These are phyloP conservation scores for Ciconia stormi DNA, from an alignment of 2,113 vertebrate species.

Conservation along the genomic window DNA sequence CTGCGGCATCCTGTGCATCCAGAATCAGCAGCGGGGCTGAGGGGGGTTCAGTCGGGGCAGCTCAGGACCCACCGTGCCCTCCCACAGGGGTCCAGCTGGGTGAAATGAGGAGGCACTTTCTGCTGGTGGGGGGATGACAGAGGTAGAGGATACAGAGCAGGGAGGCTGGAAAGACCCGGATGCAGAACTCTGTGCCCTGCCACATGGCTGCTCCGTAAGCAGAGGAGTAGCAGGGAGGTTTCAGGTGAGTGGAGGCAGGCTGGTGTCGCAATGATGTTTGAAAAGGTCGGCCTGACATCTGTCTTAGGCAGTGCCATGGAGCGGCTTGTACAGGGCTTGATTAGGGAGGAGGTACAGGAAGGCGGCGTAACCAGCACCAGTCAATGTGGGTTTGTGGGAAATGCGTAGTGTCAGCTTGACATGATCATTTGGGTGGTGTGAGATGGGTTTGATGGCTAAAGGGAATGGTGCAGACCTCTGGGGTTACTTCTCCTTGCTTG, in stretches of 20 bases:
- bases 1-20: not conserved
- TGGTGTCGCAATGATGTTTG: not conserved
- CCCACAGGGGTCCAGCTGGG: accelerated
- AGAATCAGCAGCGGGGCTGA: accelerated
- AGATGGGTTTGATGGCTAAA: not conserved
- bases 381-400: accelerated
- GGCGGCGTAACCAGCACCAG: not conserved
- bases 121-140: too few species aligned
- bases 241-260: not conserved
- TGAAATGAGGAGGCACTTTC: not conserved
- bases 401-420: not conserved
- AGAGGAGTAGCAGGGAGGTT: not conserved
- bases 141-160: accelerated
- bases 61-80: not conserved
- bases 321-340: not conserved
- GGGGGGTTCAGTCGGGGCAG: accelerated
- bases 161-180: not conserved
- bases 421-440: not conserved
- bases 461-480: not conserved
- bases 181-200: not conserved
- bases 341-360: not conserved
- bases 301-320: accelerated
- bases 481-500: not conserved
- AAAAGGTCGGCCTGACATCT: not conserved
- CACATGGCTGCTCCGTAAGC: accelerated